A percentile compares a stretch with the other conserved stretches of the same genome.
Conservation (phyloP, 2,797 vertebrate species). For the Xerus rutilus region DNA sequence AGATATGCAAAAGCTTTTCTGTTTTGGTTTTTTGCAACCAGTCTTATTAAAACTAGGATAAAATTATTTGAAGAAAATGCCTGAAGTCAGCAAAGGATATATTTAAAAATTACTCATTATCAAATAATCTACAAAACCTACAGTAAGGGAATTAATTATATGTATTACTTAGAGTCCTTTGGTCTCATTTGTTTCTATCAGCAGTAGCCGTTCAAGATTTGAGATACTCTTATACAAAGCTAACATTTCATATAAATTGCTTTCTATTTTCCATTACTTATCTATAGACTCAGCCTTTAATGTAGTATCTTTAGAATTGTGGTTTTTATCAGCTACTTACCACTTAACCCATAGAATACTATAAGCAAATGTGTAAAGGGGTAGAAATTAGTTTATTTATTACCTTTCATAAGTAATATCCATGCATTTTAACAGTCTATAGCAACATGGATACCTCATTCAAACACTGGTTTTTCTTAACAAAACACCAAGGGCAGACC, state of each 20-base stretch:
- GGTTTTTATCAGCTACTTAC: neutral
- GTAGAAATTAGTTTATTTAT: neutral
- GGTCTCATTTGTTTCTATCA: slow-evolving; percentile 33
- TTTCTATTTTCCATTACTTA: slow-evolving; percentile 50
- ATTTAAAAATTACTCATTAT: slow-evolving; percentile 47
- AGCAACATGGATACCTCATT: slow-evolving; percentile 16
- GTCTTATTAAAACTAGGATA: slow-evolving; percentile 31
- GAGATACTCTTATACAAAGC: slow-evolving; percentile 27
- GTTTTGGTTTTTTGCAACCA: neutral
- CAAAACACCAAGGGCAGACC: neutral
- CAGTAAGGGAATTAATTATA: slow-evolving; percentile 43
- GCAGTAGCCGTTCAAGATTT: slow-evolving; percentile 26
- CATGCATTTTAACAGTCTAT: neutral
- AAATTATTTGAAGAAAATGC: slow-evolving; percentile 41
- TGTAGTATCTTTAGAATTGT: neutral
- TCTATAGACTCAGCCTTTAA: slow-evolving; percentile 39
- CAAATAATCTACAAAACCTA: slow-evolving; percentile 57
- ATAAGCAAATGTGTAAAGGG: neutral
- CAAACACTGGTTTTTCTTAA: slow-evolving; percentile 4
- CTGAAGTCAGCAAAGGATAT: slow-evolving; percentile 14
- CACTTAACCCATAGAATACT: neutral
- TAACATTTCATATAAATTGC: slow-evolving; percentile 25
- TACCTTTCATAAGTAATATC: neutral
- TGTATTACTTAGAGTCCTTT: neutral
- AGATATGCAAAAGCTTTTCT: slow-evolving; percentile 13